Base-by-base conservation (phyloP, 53 echinoderm and acorn worm species). In the Apostichopus leukothele region DNA sequence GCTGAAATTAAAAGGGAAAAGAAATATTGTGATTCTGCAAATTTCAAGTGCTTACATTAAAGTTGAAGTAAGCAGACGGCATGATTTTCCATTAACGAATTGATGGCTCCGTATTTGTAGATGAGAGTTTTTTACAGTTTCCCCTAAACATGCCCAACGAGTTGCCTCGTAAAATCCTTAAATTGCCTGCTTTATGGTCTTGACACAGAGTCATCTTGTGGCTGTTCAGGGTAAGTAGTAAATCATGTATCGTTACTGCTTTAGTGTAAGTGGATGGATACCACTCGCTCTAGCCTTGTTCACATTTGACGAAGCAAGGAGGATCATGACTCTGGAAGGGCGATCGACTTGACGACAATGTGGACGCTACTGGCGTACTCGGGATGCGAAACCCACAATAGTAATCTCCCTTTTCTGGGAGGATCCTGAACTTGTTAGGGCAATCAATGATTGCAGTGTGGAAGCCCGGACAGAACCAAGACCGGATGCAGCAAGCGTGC, bases 161-260 rank as follows among this genome's bases (percentile, higher is more conserved):
- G 57, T 12, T 52, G 53, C 55, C 81, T 54, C 54, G 60, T 81
- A 59, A 81, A 81, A 81, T 81, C 21, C 55, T 81, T 16, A 54
- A 59, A 81, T 81, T 81, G 81, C 54, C 59, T 51, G 16, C 54
- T 81, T 59, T 59, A 81, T 81, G 81, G 81, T 55, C 18, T 4
- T 71, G 71, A 19, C 71, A 71, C 71, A 16, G 18, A 71, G 16
- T 71, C 71, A 16, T 71, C 71, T 6, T 19, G 11, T 63, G 63
- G 16, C 20, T 19, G n/a, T 71, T 21, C 18, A 0, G 16, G 71
- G 71, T 71, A n/a, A 6, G 16, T 19, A 3, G 71, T 71, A 71
- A 71, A 16, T 18, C 71, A 71, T n/a, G 71, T 6, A 71, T 71
- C 6, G 71, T 19, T 71, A 71, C 71, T 18, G 71, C 16, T 19